These are phyloP conservation scores for Urophycis tenuis DNA, from an alignment of 2,797 vertebrate genomes.

Conservation along the genomic window DNA sequence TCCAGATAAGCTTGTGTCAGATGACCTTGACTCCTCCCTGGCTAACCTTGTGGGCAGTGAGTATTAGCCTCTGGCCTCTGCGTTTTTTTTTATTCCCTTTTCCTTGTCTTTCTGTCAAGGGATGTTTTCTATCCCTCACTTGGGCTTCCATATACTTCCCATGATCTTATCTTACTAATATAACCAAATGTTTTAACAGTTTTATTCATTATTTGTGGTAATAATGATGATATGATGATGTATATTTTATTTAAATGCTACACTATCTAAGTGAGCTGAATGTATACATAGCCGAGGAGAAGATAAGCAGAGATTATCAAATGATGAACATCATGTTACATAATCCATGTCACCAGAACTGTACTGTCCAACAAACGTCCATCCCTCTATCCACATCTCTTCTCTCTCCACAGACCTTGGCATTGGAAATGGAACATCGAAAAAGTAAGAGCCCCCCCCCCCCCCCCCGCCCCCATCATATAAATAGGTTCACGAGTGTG, in stretches of 20 bases:
- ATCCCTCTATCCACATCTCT: neutral
- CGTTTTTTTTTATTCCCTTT: neutral
- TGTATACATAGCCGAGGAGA: neutral
- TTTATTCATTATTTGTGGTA: neutral
- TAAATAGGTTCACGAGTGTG: slow-evolving; percentile 2
- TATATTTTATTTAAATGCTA: neutral
- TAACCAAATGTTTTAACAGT: neutral
- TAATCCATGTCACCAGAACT: neutral
- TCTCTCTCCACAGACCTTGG: slow-evolving; percentile 80
- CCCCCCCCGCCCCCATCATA: neutral
- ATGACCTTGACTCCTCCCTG: slow-evolving; percentile 96
- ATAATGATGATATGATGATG: neutral
- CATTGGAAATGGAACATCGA: slow-evolving; percentile 96
- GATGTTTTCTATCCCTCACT: neutral
- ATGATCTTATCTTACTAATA: neutral
- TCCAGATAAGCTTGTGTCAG: slow-evolving; percentile 91
- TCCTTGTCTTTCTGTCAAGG: neutral
- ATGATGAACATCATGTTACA: slow-evolving; percentile 6
- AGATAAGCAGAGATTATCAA: slow-evolving; percentile 14
- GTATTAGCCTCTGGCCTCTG: slow-evolving; percentile 52
- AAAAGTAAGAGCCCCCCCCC: slow-evolving; percentile 79
- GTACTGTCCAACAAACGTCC: neutral
- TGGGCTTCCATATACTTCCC: neutral
- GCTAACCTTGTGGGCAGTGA: slow-evolving; percentile 98
- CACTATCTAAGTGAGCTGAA: neutral